Percentiles rank a stretch among this genome's conserved stretches.
These are phyloP conservation scores for Rhagoletis zephyria DNA, from an alignment of 1,140 invertebrate genomes.

Conservation along the genomic window DNA sequence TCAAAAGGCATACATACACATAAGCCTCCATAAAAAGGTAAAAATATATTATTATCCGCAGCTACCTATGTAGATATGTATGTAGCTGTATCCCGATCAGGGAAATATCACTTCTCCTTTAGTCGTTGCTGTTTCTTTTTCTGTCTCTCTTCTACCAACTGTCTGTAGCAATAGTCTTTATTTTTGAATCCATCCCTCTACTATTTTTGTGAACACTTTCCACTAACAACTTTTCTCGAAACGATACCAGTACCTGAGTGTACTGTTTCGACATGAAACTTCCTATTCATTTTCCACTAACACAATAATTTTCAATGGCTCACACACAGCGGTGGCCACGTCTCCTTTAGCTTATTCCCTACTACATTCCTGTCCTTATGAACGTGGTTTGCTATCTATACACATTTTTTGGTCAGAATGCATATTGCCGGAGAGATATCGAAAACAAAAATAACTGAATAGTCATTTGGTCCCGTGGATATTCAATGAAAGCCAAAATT, in stretches of 20 bases:
- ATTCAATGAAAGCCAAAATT: too few species aligned
- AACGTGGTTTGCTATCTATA: slow-evolving; percentile 47
- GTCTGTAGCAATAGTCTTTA: neutral
- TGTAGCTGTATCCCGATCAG: neutral
- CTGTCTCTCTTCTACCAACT: neutral
- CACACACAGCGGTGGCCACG: neutral
- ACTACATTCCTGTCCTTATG: neutral
- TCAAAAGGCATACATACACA: neutral
- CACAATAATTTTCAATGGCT: slow-evolving; percentile 1
- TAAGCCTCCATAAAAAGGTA: slow-evolving; percentile 18
- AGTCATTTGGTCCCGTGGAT: too few species aligned
- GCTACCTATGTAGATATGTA: neutral
- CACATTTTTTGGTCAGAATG: neutral
- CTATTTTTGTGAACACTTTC: neutral
- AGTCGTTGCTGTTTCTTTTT: neutral
- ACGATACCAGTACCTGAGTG: too few species aligned
- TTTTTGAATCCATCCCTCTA: neutral
- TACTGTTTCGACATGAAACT: neutral
- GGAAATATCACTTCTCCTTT: neutral
- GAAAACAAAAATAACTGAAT: too few species aligned
- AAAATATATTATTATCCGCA: neutral
- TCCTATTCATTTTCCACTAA: neutral
- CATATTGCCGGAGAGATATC: neutral
- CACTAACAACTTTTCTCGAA: neutral
- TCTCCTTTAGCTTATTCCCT: neutral